Conservation (phyloP, 2,797 vertebrate species). For the Leuciscus waleckii region DNA sequence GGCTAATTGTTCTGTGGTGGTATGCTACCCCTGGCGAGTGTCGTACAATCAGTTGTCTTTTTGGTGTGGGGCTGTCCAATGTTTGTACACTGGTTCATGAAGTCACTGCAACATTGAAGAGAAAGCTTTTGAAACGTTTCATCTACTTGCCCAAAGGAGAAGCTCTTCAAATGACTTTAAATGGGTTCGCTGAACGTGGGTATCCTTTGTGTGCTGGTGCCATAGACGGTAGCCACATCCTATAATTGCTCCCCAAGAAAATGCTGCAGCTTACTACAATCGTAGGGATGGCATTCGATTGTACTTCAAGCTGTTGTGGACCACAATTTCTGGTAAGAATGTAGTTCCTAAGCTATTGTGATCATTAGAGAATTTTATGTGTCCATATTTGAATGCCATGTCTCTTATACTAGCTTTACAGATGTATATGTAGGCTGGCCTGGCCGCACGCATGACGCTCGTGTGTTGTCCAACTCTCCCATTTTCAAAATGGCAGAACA, state of each 20-base stretch:
- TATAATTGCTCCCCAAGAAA: constrained; percentile 21
- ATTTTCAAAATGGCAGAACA: too few relatives aligned
- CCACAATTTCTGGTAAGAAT: constrained; percentile 1
- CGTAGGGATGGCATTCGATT: constrained; percentile 62
- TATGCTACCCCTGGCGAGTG: background rate
- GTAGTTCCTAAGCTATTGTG: too few relatives aligned
- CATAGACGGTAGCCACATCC: constrained; percentile 55
- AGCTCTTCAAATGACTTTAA: constrained; percentile 47
- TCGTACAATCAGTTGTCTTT: background rate
- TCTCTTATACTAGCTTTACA: background rate
- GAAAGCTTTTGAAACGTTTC: background rate
- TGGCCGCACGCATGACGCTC: background rate
- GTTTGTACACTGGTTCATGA: constrained; percentile 2
- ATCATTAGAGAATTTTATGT: background rate
- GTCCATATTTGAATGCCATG: background rate
- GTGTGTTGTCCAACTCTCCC: background rate
- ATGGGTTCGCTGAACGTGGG: constrained; percentile 12
- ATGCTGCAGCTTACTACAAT: constrained; percentile 63
- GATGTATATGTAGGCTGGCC: background rate
- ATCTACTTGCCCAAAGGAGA: constrained; percentile 24
- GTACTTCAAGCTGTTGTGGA: constrained; percentile 65
- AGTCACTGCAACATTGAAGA: background rate
- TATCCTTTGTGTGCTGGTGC: constrained; percentile 52
- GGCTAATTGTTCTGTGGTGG: background rate
- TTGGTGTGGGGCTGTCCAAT: constrained; percentile 19